A percentile compares a stretch with the other conserved stretches of the same genome.
Conservation (phyloP, 2,113 vertebrate genomes). For the Gnathonemus echidnorhynchus region DNA sequence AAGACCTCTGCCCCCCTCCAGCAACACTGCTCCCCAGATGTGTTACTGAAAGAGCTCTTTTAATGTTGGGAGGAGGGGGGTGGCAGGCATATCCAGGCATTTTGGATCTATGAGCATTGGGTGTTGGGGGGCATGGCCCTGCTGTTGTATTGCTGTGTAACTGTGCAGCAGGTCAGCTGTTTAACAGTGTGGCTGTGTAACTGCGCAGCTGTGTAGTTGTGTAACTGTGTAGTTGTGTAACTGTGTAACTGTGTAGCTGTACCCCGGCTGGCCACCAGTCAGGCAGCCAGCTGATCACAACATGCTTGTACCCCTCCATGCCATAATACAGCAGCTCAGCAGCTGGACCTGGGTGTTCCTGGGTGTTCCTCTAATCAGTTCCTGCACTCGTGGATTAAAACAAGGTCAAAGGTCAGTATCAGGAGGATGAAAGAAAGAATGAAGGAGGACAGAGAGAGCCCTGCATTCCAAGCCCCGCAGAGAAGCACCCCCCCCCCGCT, state of each 20-base stretch:
- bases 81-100: neutral
- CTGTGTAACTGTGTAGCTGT: neutral
- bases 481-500: neutral
- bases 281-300: neutral
- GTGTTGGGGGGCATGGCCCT: neutral
- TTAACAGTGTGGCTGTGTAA: neutral
- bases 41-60: neutral
- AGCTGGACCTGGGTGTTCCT: neutral
- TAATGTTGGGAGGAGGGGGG: neutral
- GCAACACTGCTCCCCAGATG: neutral
- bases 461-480: constrained; percentile 46
- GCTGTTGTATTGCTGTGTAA: neutral
- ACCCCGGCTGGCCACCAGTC: neutral
- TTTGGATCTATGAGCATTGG: neutral
- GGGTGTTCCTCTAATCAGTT: constrained; percentile 37
- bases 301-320: neutral
- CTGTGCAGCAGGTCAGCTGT: neutral
- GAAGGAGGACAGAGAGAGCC: constrained; percentile 46
- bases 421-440: constrained; percentile 49
- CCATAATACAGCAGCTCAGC: neutral
- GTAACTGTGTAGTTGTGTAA: neutral
- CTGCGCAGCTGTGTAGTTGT: neutral
- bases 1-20: neutral
- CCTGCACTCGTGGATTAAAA: constrained; percentile 52
- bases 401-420: constrained; percentile 44